These are phyloP conservation scores for Acanthurus tractus DNA, from an alignment of 2,797 vertebrate genomes.

Conservation along the genomic window DNA sequence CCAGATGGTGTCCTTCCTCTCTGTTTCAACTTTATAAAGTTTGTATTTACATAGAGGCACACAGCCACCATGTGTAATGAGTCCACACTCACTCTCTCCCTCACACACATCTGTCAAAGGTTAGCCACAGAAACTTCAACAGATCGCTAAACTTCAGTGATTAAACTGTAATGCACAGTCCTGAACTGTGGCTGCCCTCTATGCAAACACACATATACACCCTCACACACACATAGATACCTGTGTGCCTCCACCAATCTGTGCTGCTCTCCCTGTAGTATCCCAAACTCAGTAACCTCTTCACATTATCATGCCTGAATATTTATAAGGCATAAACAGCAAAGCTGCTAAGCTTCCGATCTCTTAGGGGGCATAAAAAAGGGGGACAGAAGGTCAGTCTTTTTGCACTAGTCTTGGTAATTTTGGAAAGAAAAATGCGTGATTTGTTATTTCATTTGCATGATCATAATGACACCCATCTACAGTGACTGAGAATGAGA, in stretches of 20 bases:
- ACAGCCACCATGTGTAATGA: constrained; percentile 51
- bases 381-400: constrained; percentile 54
- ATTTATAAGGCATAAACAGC: constrained; percentile 65
- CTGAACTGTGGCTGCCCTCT: constrained; percentile 40
- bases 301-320: constrained; percentile 68
- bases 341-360: constrained; percentile 53
- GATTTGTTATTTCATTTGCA: constrained; percentile 24
- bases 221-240: constrained; percentile 1
- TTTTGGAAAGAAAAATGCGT: constrained; percentile 20
- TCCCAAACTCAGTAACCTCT: constrained; percentile 54
- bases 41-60: constrained; percentile 73
- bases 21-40: constrained; percentile 66
- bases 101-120: not conserved
- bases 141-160: constrained; percentile 23
- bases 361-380: constrained; percentile 18
- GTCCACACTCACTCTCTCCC: not conserved
- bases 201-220: constrained; percentile 26
- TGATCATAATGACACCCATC: constrained; percentile 11
- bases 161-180: constrained; percentile 23
- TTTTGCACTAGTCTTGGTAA: constrained; percentile 2
- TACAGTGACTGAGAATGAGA: not conserved
- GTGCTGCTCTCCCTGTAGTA: constrained; percentile 62
- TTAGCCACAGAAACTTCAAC: constrained; percentile 21
- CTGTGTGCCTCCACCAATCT: constrained; percentile 56
- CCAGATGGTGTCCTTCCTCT: constrained; percentile 83